Percentiles rank a stretch among this genome's conserved stretches.
Conservation (phyloP, 2,113 vertebrate genomes). For the Willisornis vidua region DNA sequence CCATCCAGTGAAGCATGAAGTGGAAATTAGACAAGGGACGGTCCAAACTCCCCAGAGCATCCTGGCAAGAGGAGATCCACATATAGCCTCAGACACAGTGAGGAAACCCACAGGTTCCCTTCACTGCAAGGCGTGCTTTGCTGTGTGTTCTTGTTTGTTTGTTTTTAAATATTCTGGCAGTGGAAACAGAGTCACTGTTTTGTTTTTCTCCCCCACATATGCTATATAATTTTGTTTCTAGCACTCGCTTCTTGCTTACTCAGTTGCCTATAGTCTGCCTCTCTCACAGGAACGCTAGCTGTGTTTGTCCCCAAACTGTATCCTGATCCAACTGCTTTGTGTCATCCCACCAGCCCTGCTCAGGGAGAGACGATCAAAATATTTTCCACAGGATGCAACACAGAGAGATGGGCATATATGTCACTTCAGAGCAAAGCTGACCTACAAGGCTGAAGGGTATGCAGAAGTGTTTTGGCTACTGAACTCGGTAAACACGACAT, state of each 20-base stretch:
- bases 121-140: neutral
- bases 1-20: neutral
- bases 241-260: slow-evolving; percentile 54
- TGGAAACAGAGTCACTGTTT: slow-evolving; percentile 58
- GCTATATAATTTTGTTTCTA: slow-evolving; percentile 57
- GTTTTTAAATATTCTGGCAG: slow-evolving; percentile 63
- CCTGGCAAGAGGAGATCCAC: neutral
- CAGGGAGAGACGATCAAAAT: neutral
- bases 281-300: slow-evolving; percentile 44
- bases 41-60: rapidly evolving
- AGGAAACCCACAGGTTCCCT: slow-evolving; percentile 24
- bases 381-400: neutral
- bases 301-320: slow-evolving; percentile 63
- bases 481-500: neutral
- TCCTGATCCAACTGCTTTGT: slow-evolving; percentile 61
- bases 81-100: neutral
- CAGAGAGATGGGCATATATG: neutral
- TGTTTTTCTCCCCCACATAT: slow-evolving; percentile 65
- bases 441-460: slow-evolving; percentile 9
- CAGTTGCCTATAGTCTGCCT: slow-evolving; percentile 61
- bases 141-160: slow-evolving; percentile 52
- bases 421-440: neutral
- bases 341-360: slow-evolving; percentile 43
- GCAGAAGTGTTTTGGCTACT: slow-evolving; percentile 40
- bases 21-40: neutral